These are phyloP conservation scores for Drosophila nasuta DNA, from an alignment of 1,140 invertebrate genomes.

Conservation along the genomic window DNA sequence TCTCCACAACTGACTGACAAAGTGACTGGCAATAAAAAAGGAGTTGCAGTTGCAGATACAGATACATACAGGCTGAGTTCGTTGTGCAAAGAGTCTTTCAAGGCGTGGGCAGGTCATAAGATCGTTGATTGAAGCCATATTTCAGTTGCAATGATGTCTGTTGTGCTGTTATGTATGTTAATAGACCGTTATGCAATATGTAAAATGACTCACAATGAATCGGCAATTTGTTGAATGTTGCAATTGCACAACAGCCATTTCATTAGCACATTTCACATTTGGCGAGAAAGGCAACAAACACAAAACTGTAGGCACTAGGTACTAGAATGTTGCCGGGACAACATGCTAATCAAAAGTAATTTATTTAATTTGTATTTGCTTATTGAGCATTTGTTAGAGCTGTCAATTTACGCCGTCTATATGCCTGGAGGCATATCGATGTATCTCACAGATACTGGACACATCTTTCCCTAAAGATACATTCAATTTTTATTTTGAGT, in stretches of 20 bases:
- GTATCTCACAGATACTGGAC: conserved; percentile 6
- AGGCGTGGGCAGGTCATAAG: conserved; percentile 47
- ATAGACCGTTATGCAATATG: conserved; percentile 43
- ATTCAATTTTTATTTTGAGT: not conserved
- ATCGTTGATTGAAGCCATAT: conserved; percentile 51
- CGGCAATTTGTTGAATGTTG: conserved; percentile 24
- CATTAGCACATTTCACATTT: conserved; percentile 24
- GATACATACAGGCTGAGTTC: conserved; percentile 8
- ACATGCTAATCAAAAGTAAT: conserved; percentile 47
- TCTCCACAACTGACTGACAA: conserved; percentile 24
- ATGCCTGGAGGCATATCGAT: not conserved
- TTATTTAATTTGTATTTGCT: conserved; percentile 46
- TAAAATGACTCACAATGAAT: conserved; percentile 35
- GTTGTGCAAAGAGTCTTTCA: conserved; percentile 13
- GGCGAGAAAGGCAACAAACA: not conserved
- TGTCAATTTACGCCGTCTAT: conserved; percentile 14
- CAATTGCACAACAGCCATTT: conserved; percentile 33
- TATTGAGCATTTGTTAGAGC: conserved; percentile 33
- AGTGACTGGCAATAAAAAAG: conserved; percentile 50
- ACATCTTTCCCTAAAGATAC: not conserved
- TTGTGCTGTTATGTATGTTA: not conserved
- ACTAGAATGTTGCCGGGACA: conserved; percentile 4
- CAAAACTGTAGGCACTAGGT: not conserved
- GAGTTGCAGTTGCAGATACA: conserved; percentile 28
- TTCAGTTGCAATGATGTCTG: conserved; percentile 11